Evolutionary conservation across 2,113 vertebrate species (phyloP).

Genomic region (Hiodon tergisus): DNA sequence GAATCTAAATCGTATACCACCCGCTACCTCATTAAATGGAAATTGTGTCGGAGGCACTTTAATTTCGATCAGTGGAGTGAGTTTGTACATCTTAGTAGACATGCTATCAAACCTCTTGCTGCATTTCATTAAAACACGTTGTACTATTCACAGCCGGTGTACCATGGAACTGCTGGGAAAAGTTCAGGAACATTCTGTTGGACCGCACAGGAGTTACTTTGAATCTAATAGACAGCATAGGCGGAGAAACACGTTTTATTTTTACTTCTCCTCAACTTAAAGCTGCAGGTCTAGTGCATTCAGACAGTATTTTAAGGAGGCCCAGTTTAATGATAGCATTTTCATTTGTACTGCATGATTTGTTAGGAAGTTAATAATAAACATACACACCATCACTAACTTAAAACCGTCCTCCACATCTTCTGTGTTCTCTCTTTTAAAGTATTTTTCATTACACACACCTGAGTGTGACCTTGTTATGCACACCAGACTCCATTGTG

Average conservation of each 20-base stretch:
- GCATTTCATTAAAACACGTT: background rate
- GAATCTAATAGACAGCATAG: background rate
- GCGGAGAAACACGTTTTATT: background rate
- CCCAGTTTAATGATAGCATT: conserved; percentile 5
- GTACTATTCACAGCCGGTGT: background rate
- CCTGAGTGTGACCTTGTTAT: too few species aligned
- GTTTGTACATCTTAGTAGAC: background rate
- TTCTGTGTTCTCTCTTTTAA: background rate
- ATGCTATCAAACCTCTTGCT: background rate
- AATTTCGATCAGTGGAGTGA: conserved; percentile 41
- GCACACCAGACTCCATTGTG: too few species aligned
- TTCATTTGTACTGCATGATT: conserved; percentile 10
- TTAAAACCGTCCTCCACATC: background rate
- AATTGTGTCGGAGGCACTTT: conserved; percentile 51
- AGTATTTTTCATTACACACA: too few species aligned
- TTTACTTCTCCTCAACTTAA: background rate
- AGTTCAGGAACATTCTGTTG: background rate
- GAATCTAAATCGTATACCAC: conserved; percentile 42
- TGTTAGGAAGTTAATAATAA: background rate
- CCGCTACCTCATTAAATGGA: conserved; percentile 47
- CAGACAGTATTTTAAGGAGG: background rate
- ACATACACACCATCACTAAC: background rate
- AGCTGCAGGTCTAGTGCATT: background rate
- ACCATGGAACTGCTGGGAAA: background rate
- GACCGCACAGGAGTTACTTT: background rate